Conservation (phyloP, 2,113 vertebrate species). For the Pipa parva region DNA sequence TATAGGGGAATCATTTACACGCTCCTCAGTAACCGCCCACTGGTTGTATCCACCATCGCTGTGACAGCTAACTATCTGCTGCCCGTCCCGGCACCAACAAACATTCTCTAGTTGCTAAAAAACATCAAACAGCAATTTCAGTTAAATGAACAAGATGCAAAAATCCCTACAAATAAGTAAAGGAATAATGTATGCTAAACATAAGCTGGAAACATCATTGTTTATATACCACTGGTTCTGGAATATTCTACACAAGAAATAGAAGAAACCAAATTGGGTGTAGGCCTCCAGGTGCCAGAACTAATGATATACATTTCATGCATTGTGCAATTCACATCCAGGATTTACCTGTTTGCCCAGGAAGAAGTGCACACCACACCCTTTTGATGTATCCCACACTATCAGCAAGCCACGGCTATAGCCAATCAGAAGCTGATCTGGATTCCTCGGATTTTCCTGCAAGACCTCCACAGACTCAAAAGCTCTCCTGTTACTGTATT, state of each 20-base stretch:
- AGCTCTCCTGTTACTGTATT: conserved; percentile 75
- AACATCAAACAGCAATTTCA: background rate
- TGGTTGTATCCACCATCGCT: conserved; percentile 87
- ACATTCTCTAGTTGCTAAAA: conserved; percentile 86
- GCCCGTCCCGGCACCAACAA: conserved; percentile 85
- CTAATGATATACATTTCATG: too few relatives aligned
- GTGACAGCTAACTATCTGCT: conserved; percentile 84
- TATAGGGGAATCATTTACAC: conserved; percentile 66
- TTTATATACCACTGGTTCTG: too few relatives aligned
- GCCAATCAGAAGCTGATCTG: conserved; percentile 80
- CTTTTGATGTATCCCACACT: conserved; percentile 80
- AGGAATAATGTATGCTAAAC: too few relatives aligned
- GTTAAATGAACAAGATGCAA: background rate
- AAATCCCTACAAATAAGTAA: background rate
- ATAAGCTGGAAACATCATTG: too few relatives aligned
- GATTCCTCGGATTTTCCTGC: conserved; percentile 78
- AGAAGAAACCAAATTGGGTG: too few relatives aligned
- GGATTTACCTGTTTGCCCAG: conserved; percentile 89
- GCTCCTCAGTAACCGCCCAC: conserved; percentile 68
- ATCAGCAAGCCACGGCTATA: conserved; percentile 88
- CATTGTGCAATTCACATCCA: too few relatives aligned
- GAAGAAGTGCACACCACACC: conserved; percentile 68
- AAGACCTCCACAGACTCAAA: conserved; percentile 89
- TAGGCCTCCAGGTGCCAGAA: too few relatives aligned
- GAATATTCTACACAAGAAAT: too few relatives aligned